Evolutionary conservation across 2,888 invertebrate species (phyloP), one percentile per base, ranked within the genome.

Genomic region (Ischnus inquisitorius): DNA sequence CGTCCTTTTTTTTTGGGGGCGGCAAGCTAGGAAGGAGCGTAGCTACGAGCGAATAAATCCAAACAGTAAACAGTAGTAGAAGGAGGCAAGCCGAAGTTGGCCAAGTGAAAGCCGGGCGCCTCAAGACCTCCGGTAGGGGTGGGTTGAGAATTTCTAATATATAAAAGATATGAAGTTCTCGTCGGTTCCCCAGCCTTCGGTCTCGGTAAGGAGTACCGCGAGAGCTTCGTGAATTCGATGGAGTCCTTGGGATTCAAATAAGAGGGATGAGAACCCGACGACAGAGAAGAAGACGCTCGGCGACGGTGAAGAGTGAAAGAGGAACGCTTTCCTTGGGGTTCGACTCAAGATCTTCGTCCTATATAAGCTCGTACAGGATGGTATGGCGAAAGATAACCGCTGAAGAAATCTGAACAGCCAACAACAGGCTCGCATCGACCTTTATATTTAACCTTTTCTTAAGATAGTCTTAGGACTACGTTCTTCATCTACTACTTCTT

Each of bases 351-450:
- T 68, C 39, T 77, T 48, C 34, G 64, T 77, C 65, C 68, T 77
- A 74, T 81, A 79, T 74, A 71, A 68, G 74, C 68, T 34, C 65
- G 57, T 77, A 67, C 14, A 64, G 8, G 54, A 19, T 41, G 62
- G 67, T 8, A 25, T 54, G 79, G 57, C 48, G 69, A 83, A 82
- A 79, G 82, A 86, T 34, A 77, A 82, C 85, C 75, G 86, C 89
- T 87, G 88, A 90, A 90, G 91, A 92, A 93, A 93, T 93, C 93
- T 92, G 92, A 93, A 93, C 92, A 91, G 93, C 93, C 91, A 93
- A 93, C 93, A 93, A 89, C 91, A 90, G 88, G 87, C 88, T 85
- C 88, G 79, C 89, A 87, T 84, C 87, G 81, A 89, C 87, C 91
- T 91, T 91, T 92, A 91, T 79, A 84, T 92, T 91, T 92, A 92